Percentiles rank a stretch among this genome's conserved stretches.
Evolutionary conservation across 2,113 vertebrate genomes (phyloP).

Genomic region (Eulemur rufifrons): DNA sequence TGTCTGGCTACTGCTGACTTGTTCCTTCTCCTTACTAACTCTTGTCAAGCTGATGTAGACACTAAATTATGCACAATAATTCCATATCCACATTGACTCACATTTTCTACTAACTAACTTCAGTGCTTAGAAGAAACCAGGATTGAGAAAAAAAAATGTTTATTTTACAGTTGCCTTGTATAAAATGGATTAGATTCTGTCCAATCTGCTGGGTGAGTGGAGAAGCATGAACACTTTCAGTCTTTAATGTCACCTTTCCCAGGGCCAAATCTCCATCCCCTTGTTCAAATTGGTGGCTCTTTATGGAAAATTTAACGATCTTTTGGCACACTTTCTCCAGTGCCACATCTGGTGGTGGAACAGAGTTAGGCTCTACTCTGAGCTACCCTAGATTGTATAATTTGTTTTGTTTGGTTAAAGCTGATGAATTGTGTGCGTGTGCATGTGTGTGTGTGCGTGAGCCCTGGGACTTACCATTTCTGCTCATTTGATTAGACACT

Average conservation of each 20-base stretch:
- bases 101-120: slow-evolving; percentile 41
- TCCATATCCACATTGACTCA: neutral
- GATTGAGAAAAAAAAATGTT: neutral
- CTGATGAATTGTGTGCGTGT: neutral
- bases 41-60: neutral
- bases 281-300: neutral
- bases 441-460: rapidly evolving
- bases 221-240: neutral
- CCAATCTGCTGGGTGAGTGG: neutral
- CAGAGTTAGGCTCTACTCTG: neutral
- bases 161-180: neutral
- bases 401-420: neutral
- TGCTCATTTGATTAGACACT: neutral
- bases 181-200: neutral
- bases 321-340: neutral
- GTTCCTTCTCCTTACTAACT: slow-evolving; percentile 38
- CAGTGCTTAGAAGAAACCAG: neutral
- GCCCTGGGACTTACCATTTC: neutral
- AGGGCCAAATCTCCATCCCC: neutral
- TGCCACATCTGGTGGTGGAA: neutral
- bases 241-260: neutral
- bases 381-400: too few relatives aligned
- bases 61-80: slow-evolving; percentile 21
- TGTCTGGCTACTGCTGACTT: neutral
- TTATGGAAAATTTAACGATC: neutral